Evolutionary conservation across 1,140 invertebrate genomes (phyloP).

Genomic region (Drosophila nannoptera): DNA sequence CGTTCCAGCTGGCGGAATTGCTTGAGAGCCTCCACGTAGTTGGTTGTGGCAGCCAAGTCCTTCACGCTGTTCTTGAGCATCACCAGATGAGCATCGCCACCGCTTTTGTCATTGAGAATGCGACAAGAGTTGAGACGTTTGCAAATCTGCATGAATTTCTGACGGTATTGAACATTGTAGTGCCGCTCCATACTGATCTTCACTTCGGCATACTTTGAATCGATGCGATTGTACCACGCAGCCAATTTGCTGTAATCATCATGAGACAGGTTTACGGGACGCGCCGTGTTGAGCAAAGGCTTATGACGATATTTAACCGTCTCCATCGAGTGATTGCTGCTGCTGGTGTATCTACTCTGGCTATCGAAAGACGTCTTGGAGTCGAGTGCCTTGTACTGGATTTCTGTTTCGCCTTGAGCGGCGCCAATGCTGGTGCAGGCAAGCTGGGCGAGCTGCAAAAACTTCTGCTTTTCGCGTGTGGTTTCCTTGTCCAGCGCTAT

Average conservation of each 20-base stretch:
- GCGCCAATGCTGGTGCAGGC: slow-evolving; percentile 30
- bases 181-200: slow-evolving; percentile 47
- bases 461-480: slow-evolving; percentile 30
- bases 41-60: background rate
- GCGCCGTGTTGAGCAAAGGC: background rate
- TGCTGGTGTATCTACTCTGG: background rate
- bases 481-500: slow-evolving; percentile 40
- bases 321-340: background rate
- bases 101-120: slow-evolving; percentile 31
- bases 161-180: slow-evolving; percentile 40
- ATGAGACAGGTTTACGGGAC: slow-evolving; percentile 24
- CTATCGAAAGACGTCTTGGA: background rate
- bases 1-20: slow-evolving; percentile 44
- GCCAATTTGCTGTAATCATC: slow-evolving; percentile 48
- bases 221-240: slow-evolving; percentile 60
- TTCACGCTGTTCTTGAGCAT: background rate
- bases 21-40: slow-evolving; percentile 27
- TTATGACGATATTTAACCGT: background rate
- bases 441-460: slow-evolving; percentile 49
- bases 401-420: background rate
- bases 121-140: slow-evolving; percentile 33
- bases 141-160: slow-evolving; percentile 41
- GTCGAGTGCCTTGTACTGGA: background rate
- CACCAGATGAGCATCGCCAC: slow-evolving; percentile 35
- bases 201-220: slow-evolving; percentile 45